Base-by-base conservation (phyloP, 2,888 invertebrate genomes). In the Phymatocera aterrima region DNA sequence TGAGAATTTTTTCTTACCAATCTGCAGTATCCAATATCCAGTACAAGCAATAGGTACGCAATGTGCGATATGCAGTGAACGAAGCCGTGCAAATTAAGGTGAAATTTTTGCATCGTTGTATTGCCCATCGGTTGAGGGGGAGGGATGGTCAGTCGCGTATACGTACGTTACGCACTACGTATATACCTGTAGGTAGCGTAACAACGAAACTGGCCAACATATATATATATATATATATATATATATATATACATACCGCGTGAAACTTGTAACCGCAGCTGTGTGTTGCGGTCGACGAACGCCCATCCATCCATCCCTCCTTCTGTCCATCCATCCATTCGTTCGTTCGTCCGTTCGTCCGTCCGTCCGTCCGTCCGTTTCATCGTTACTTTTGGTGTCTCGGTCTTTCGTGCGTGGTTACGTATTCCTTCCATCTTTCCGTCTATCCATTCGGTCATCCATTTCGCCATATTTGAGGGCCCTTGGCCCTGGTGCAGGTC, bases 191-290 rank as follows among this genome's bases (percentile, higher is more conserved):
- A n/a, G n/a, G n/a, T n/a, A n/a, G n/a, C n/a, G n/a, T n/a, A n/a
- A n/a, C n/a, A 18, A 68, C 68, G 81, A 85, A 84, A 83, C 84
- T 84, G 84, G 85, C 82, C 80, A 82, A 83, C 85, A n/a, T n/a
- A n/a, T n/a, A n/a, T n/a, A n/a, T n/a, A n/a, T n/a, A n/a, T n/a
- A n/a, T n/a, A n/a, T n/a, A n/a, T n/a, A n/a, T n/a, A n/a, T n/a
- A n/a, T n/a, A n/a, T n/a, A n/a, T n/a, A n/a, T n/a, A n/a, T n/a
- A n/a, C n/a, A 85, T 84, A 86, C 89, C 87, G 87, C 88, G 87
- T 88, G 88, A 88, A 89, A 89, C 84, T 86, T 87, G 86, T 87
- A 88, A 89, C 89, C 88, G 87, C 89, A 89, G 88, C 88, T 88
- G 88, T 88, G n/a, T n/a, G 48, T 72, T 72, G 72, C 72, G 72